Evolutionary conservation across 2,797 vertebrate genomes (phyloP).

Genomic region (Melanotaenia maccullochi): DNA sequence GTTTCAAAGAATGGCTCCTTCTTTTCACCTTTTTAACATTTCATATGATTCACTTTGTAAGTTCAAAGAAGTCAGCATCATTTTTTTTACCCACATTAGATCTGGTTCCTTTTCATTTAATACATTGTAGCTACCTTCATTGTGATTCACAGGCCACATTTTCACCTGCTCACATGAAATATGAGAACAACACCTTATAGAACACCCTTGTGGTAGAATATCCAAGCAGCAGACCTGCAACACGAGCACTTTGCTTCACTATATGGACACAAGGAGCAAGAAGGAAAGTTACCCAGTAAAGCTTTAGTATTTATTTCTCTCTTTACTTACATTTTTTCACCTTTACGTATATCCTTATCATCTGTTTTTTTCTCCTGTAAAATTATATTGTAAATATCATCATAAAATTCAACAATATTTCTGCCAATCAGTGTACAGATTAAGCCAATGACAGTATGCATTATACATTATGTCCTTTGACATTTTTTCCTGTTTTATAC

Average conservation of each 20-base stretch:
- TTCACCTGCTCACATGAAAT: neutral
- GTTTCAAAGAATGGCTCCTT: constrained; percentile 23
- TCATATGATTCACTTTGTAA: constrained; percentile 36
- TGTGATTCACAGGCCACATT: constrained; percentile 10
- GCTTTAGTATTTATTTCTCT: neutral
- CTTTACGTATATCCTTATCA: no score
- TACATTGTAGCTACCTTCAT: neutral
- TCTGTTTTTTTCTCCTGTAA: no score
- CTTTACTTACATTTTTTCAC: no score
- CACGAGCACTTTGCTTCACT: neutral
- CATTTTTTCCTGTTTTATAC: no score
- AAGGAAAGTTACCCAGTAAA: neutral
- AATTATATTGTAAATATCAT: no score
- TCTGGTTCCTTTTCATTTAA: neutral
- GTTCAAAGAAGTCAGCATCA: constrained; percentile 16
- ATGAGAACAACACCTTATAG: neutral
- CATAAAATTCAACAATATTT: no score
- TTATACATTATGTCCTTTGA: no score
- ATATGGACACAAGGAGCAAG: neutral
- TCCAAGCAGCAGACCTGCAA: neutral
- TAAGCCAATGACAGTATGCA: no score
- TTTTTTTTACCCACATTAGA: constrained; percentile 9
- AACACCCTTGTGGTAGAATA: neutral
- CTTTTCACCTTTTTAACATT: constrained; percentile 38
- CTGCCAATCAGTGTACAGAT: no score